Evolutionary conservation across 1,140 invertebrate genomes (phyloP).

Genomic region (Cydia splendana): DNA sequence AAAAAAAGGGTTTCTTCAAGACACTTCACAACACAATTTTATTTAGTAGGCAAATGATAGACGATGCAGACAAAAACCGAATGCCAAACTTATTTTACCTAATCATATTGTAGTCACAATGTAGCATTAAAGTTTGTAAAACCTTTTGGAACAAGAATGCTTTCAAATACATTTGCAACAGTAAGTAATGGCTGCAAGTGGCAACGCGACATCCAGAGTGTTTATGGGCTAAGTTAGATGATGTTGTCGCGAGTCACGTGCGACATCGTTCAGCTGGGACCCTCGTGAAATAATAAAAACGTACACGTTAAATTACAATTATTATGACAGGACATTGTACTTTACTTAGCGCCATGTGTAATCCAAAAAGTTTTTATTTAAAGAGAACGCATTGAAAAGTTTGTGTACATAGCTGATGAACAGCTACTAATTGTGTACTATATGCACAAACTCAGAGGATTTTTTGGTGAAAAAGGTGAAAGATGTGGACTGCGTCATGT

Average conservation of each 20-base stretch:
- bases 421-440: no score
- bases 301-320: constrained; percentile 42
- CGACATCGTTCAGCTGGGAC: constrained; percentile 28
- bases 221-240: constrained; percentile 49
- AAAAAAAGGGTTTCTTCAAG: no score
- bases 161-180: constrained; percentile 37
- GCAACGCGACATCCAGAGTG: constrained; percentile 35
- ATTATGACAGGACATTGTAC: constrained; percentile 44
- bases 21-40: not conserved
- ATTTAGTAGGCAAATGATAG: not conserved
- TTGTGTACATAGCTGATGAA: not conserved
- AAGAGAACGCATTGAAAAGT: not conserved
- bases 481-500: not conserved
- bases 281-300: constrained; percentile 37
- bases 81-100: not conserved
- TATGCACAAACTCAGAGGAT: not conserved
- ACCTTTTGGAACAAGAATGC: constrained; percentile 8
- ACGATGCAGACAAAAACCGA: no score
- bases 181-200: constrained; percentile 37
- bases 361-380: constrained; percentile 27
- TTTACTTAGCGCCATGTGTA: constrained; percentile 27
- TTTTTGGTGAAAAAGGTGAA: not conserved
- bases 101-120: not conserved
- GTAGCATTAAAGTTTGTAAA: not conserved
- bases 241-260: constrained; percentile 38